phyloP scores from a whole-genome alignment of 2,888 invertebrate genomes.

The Tinea pellionella region DNA sequence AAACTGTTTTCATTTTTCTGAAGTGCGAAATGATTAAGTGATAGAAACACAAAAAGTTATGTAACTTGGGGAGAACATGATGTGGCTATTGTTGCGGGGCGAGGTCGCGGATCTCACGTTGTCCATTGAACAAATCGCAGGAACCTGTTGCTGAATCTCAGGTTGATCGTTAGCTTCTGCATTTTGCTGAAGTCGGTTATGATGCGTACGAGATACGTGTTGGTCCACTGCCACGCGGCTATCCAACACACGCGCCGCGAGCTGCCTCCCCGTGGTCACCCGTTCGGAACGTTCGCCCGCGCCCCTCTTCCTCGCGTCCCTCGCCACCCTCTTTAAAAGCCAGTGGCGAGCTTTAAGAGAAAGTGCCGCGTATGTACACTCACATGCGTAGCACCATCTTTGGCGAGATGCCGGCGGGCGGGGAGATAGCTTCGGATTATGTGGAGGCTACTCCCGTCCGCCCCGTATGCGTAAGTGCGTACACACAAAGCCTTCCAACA shows the following conservation, averaged over 20 bases:
- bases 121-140: neutral
- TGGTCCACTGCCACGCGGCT: neutral
- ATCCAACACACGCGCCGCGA: conserved; percentile 7
- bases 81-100: neutral
- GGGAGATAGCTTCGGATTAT: conserved; percentile 56
- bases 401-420: conserved; percentile 43
- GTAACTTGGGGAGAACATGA: neutral
- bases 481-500: conserved; percentile 65
- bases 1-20: neutral
- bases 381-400: conserved; percentile 66
- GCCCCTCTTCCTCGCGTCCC: conserved; percentile 34
- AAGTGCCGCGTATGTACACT: conserved; percentile 68
- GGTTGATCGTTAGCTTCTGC: conserved; percentile 10
- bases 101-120: neutral
- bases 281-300: conserved; percentile 53
- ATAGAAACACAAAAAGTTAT: neutral
- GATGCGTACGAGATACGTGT: conserved; percentile 15
- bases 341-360: conserved; percentile 72
- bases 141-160: conserved; percentile 3
- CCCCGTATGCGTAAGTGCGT: conserved; percentile 66
- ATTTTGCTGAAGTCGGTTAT: conserved; percentile 5
- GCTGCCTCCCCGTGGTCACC: conserved; percentile 63
- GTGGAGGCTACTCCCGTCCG: conserved; percentile 49
- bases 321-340: conserved; percentile 68
- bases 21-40: neutral